A percentile compares a stretch with the other conserved stretches of the same genome.
Evolutionary conservation across 2,113 vertebrate genomes (phyloP).

Genomic region (Sarotherodon lohbergeri): DNA sequence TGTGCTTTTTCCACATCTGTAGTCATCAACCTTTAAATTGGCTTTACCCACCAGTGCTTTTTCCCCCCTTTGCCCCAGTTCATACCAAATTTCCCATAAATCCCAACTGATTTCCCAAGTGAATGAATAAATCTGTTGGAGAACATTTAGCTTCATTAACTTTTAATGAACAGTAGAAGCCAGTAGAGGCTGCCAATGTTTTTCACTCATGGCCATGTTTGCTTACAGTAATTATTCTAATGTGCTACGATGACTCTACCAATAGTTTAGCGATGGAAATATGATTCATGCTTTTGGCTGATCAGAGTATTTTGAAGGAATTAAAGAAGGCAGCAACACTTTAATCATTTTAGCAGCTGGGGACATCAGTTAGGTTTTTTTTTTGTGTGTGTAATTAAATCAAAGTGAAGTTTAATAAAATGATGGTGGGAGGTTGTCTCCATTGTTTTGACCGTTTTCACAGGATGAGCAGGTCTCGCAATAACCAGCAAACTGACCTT

Average conservation of each 20-base stretch:
- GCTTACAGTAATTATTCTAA: constrained; percentile 24
- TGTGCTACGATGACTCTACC: neutral
- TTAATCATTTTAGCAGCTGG: neutral
- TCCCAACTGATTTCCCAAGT: neutral
- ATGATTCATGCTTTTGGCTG: constrained; percentile 13
- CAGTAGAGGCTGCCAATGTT: neutral
- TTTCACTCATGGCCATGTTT: neutral
- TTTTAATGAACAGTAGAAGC: neutral
- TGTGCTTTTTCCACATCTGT: neutral
- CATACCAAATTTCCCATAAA: neutral
- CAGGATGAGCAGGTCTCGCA: neutral
- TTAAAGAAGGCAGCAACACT: neutral
- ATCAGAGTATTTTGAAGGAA: neutral
- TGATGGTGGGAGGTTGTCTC: neutral
- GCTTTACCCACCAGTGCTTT: neutral
- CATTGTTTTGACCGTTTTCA: neutral
- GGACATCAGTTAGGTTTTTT: neutral
- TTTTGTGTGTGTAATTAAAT: neutral
- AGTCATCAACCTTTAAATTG: neutral
- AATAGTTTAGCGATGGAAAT: neutral
- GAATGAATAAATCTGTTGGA: neutral
- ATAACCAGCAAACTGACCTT: neutral
- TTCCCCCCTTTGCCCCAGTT: neutral
- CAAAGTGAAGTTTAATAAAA: neutral
- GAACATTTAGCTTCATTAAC: neutral